Evolutionary conservation across 2,797 vertebrate species (phyloP).

Genomic region (Cryptoprocta ferox): DNA sequence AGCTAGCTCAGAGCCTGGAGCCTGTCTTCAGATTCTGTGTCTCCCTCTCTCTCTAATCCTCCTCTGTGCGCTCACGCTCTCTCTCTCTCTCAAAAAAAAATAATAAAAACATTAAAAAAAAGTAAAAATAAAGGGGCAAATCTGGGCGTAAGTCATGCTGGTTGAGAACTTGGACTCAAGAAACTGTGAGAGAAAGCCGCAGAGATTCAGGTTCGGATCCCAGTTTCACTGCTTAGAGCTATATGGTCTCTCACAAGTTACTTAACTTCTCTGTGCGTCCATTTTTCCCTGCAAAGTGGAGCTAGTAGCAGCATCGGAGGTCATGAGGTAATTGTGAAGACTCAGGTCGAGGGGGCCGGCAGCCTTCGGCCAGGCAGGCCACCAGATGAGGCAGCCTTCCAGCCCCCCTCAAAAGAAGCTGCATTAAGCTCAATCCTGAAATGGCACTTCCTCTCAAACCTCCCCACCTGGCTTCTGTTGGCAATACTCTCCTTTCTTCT

Average conservation of each 20-base stretch:
- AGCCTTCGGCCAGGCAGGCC: background rate
- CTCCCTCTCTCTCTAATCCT: too few species aligned
- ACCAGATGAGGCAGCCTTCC: background rate
- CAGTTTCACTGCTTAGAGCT: background rate
- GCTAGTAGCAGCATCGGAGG: background rate
- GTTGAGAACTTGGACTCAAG: background rate
- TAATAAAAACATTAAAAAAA: too few species aligned
- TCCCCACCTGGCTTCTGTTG: background rate
- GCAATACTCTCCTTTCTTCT: background rate
- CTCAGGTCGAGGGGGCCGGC: background rate
- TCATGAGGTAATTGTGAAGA: background rate
- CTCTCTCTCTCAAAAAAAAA: too few species aligned
- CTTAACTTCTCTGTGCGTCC: background rate
- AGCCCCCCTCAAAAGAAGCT: background rate
- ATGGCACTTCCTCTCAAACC: background rate
- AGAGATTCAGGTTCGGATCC: background rate
- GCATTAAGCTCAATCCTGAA: background rate
- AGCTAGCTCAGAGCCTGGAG: too few species aligned
- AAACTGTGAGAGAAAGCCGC: background rate
- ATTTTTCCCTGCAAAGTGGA: background rate
- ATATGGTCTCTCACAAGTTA: background rate
- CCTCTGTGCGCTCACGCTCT: too few species aligned
- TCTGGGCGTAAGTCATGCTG: background rate
- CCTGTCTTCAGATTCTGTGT: too few species aligned
- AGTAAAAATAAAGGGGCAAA: background rate